phyloP scores from a whole-genome alignment of 2,797 vertebrate species.

The Ara ararauna region DNA sequence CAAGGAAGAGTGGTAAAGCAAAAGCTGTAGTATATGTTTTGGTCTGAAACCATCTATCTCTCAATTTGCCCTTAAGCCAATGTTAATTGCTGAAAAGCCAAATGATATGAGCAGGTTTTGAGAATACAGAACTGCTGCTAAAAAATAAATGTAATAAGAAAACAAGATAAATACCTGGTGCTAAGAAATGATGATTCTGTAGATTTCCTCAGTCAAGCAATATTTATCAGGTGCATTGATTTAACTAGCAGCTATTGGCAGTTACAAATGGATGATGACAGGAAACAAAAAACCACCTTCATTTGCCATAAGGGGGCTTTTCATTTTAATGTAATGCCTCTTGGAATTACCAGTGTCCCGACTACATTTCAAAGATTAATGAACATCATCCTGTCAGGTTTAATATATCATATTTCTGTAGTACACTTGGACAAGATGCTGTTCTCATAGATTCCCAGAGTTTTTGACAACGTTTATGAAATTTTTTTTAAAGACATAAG shows the following conservation, averaged over 20 bases:
- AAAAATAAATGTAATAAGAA: conserved; percentile 66
- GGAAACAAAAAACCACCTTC: conserved; percentile 73
- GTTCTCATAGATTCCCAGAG: background rate
- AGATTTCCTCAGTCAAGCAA: conserved; percentile 57
- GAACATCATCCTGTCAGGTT: conserved; percentile 64
- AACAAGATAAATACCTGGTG: conserved; percentile 66
- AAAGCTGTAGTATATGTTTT: background rate
- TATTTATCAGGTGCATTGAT: conserved; percentile 79
- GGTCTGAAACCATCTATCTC: conserved; percentile 14
- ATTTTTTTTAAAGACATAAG: background rate
- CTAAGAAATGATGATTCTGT: conserved; percentile 69
- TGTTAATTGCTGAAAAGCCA: conserved; percentile 56
- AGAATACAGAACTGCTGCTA: background rate
- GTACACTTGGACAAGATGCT: background rate
- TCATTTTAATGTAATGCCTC: conserved; percentile 74
- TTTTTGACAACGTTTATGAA: background rate
- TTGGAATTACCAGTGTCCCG: conserved; percentile 68
- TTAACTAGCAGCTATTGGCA: conserved; percentile 75
- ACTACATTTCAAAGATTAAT: conserved; percentile 74
- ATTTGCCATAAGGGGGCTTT: conserved; percentile 70
- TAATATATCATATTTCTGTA: conserved; percentile 32
- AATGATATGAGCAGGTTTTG: conserved; percentile 13
- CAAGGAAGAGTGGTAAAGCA: background rate
- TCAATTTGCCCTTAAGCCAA: conserved; percentile 43
- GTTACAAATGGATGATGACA: conserved; percentile 79